A percentile compares a stretch with the other conserved stretches of the same genome.
These are phyloP conservation scores for Microctonus hyperodae DNA, from an alignment of 2,888 invertebrate genomes.

Conservation along the genomic window DNA sequence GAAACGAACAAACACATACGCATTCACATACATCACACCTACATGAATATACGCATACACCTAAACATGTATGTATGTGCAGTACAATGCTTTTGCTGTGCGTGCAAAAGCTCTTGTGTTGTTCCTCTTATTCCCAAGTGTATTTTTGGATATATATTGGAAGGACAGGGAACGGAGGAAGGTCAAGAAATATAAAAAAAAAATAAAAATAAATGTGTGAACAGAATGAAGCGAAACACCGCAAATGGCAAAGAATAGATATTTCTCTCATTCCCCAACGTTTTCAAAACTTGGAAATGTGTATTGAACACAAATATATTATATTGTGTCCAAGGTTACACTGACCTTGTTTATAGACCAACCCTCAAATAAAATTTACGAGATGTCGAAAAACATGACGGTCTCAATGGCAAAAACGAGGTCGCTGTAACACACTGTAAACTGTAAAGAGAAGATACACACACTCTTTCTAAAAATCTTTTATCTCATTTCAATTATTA, in stretches of 20 bases:
- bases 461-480: background rate
- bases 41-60: background rate
- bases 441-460: no score
- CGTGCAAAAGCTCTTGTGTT: background rate
- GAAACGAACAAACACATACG: constrained; percentile 54
- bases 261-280: background rate
- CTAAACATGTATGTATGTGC: background rate
- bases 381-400: background rate
- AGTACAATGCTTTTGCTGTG: background rate
- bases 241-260: constrained; percentile 26
- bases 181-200: constrained; percentile 13
- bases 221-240: constrained; percentile 28
- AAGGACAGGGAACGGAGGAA: background rate
- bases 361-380: background rate
- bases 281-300: constrained; percentile 1
- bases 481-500: background rate
- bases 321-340: background rate
- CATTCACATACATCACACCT: constrained; percentile 24
- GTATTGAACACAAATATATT: background rate
- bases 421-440: background rate
- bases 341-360: background rate
- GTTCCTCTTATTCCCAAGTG: constrained; percentile 17
- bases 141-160: constrained; percentile 1
- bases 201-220: constrained; percentile 14
- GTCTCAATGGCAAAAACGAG: background rate